A percentile compares a stretch with the other conserved stretches of the same genome.
Evolutionary conservation across 2,113 vertebrate species (phyloP).

Genomic region (Ceyx melanurus): DNA sequence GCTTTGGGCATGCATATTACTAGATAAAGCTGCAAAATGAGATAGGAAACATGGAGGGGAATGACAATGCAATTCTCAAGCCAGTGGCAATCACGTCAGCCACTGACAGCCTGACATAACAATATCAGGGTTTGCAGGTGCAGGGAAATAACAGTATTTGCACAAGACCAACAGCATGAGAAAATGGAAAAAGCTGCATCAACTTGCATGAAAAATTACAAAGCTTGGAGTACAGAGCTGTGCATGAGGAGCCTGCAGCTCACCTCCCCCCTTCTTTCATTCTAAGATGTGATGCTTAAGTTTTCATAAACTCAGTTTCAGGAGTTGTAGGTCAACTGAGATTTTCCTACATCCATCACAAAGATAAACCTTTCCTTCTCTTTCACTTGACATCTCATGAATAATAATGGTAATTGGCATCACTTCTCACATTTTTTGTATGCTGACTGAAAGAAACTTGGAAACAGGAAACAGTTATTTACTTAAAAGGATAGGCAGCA

Average conservation of each 20-base stretch:
- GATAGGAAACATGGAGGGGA: not conserved
- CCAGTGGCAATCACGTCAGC: not conserved
- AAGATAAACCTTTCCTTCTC: not conserved
- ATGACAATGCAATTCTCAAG: accelerated
- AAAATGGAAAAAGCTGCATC: not conserved
- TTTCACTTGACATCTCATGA: not conserved
- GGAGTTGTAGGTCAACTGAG: no score
- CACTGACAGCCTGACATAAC: not conserved
- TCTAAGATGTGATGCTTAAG: no score
- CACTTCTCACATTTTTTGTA: not conserved
- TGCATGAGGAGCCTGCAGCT: not conserved
- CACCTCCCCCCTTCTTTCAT: no score
- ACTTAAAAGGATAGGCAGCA: accelerated
- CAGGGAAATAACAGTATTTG: not conserved
- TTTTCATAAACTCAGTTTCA: no score
- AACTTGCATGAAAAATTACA: not conserved
- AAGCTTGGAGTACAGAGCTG: not conserved
- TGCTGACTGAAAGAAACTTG: not conserved
- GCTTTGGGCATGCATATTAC: not conserved
- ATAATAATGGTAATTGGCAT: not conserved
- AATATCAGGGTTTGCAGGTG: not conserved
- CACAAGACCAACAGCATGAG: not conserved
- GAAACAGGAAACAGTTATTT: not conserved
- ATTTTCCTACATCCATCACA: no score
- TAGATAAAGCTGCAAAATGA: not conserved